Evolutionary conservation across 2,113 vertebrate genomes (phyloP).

Genomic region (Menura novaehollandiae): DNA sequence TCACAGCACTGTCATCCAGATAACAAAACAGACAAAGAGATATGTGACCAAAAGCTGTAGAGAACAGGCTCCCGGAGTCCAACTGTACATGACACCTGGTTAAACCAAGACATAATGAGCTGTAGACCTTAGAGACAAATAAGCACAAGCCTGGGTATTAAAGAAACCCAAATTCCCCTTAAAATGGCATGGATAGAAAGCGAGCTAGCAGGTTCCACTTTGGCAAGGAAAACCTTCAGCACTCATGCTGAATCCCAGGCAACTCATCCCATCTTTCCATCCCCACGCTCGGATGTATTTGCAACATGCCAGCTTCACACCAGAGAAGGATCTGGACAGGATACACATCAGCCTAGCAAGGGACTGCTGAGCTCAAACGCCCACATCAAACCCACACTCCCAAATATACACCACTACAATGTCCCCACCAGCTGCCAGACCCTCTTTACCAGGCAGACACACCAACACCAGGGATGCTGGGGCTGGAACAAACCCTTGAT

Average conservation of each 20-base stretch:
- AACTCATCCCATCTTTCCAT: neutral
- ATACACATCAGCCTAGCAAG: neutral
- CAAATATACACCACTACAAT: neutral
- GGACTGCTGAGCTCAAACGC: neutral
- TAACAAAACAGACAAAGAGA: neutral
- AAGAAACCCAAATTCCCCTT: neutral
- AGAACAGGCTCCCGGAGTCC: neutral
- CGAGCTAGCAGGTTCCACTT: rapidly evolving
- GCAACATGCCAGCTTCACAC: rapidly evolving
- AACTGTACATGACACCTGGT: rapidly evolving
- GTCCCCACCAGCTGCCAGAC: neutral
- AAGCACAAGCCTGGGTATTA: neutral
- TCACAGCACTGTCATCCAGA: neutral
- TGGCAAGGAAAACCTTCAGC: neutral
- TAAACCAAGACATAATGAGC: neutral
- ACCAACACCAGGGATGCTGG: neutral
- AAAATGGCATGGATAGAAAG: neutral
- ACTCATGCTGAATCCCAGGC: neutral
- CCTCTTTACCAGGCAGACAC: neutral
- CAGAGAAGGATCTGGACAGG: neutral
- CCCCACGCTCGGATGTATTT: rapidly evolving
- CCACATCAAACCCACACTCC: neutral
- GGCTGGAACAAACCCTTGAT: neutral
- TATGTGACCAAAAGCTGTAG: neutral
- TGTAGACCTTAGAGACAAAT: neutral